Evolutionary conservation across 2,888 invertebrate genomes (phyloP).

Genomic region (Drosophila anomalata): DNA sequence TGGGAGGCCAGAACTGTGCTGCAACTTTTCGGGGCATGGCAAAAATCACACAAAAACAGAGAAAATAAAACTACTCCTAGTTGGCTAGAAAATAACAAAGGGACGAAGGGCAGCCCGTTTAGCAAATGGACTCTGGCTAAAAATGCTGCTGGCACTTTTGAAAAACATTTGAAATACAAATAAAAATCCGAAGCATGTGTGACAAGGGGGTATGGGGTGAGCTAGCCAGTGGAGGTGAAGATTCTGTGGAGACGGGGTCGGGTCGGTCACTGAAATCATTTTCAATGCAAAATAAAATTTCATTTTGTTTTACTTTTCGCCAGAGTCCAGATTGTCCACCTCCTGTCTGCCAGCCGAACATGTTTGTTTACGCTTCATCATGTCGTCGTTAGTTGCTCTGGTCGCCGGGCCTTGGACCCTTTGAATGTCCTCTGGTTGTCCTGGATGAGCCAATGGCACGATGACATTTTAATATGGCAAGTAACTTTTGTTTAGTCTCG

Average conservation of each 20-base stretch:
- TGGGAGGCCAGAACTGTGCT: conserved; percentile 39
- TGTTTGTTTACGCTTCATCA: conserved; percentile 81
- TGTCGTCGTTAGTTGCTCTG: conserved; percentile 74
- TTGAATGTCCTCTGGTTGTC: conserved; percentile 42
- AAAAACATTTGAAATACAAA: conserved; percentile 78
- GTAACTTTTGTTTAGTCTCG: conserved; percentile 73
- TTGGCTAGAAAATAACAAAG: conserved; percentile 42
- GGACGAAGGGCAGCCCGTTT: conserved; percentile 55
- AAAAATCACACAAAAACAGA: conserved; percentile 66
- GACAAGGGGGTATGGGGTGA: conserved; percentile 12
- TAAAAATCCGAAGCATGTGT: conserved; percentile 64
- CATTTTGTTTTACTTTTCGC: conserved; percentile 73
- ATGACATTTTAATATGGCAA: conserved; percentile 77
- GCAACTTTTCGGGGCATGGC: conserved; percentile 52
- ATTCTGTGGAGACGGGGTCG: conserved; percentile 6
- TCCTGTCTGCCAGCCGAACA: conserved; percentile 70
- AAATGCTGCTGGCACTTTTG: conserved; percentile 79
- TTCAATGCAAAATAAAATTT: conserved; percentile 78
- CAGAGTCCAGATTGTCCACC: conserved; percentile 31
- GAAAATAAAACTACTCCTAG: conserved; percentile 50
- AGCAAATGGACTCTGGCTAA: conserved; percentile 77
- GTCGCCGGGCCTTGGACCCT: conserved; percentile 17
- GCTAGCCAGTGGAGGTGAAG: not conserved
- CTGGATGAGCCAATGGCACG: conserved; percentile 72
- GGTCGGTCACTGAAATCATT: conserved; percentile 62